Evolutionary conservation across 2,113 vertebrate genomes (phyloP).

Genomic region (Siniperca knerii): DNA sequence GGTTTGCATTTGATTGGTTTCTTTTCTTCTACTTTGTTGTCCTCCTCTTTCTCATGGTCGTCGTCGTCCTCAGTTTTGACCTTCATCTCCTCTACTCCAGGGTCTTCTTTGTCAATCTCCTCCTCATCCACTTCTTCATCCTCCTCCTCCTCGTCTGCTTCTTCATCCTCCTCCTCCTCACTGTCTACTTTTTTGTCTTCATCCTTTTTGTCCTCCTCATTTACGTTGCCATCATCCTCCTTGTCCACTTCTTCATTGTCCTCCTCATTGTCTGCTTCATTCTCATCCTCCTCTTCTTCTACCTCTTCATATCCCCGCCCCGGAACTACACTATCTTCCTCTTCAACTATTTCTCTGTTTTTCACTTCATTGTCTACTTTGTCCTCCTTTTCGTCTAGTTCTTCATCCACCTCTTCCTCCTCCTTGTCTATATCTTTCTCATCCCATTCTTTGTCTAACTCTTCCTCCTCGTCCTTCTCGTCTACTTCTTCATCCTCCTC

Average conservation of each 20-base stretch:
- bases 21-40: neutral
- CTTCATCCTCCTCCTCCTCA: neutral
- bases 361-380: neutral
- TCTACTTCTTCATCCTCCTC: neutral
- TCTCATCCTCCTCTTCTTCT: neutral
- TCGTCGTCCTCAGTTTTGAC: neutral
- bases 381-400: neutral
- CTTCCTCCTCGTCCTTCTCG: fast-evolving
- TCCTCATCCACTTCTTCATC: neutral
- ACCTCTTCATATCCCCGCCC: neutral
- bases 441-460: neutral
- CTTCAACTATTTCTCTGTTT: neutral
- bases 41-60: neutral
- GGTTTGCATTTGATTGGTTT: neutral
- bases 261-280: neutral
- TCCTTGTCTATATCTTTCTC: neutral
- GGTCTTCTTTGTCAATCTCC: neutral
- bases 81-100: neutral
- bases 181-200: neutral
- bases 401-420: neutral
- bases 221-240: neutral
- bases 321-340: neutral
- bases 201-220: neutral
- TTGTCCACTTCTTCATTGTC: neutral
- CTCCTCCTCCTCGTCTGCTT: neutral